Base-by-base conservation (phyloP, 2,888 invertebrate genomes). In the Ommatoiulus sabulosus region DNA sequence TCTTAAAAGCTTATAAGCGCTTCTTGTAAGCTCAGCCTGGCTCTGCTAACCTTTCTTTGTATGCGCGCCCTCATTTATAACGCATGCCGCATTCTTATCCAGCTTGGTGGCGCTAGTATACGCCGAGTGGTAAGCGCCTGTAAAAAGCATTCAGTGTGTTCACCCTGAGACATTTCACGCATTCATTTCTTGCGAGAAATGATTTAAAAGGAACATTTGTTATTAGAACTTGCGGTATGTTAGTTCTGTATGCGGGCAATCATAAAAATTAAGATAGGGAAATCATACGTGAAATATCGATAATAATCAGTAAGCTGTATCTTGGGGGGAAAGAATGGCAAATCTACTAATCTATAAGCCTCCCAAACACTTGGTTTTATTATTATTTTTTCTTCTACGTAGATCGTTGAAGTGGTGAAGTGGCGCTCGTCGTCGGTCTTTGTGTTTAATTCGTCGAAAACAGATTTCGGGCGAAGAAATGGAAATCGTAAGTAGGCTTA, bases 401-500 rank as follows among this genome's bases (percentile, higher is more conserved):
- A 72, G 72, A 72, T 72, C 24, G 72, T 24, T 63, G 72, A 72
- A 24, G 72, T 24, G n/a, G n/a, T n/a, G 24, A 72, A 24, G 72
- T 24, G 8, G 24, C 24, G 72, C 72, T 24, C 72, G 24, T 72
- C 3, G 72, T 72, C 72, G 8, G 24, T 24, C 72, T 24, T 72
- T 8, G 72, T 72, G 8, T 72, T 72, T 72, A 72, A 72, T 72
- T 72, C 72, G 72, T 72, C 24, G 72, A 7, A 72, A 72, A 24
- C 72, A n/a, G 57, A 57, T 57, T 57, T 57, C n/a, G 5, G n/a
- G 57, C 0, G 57, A 57, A 72, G 72, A 72, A 72, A 72, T 72
- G 72, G 72, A 72, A 72, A 72, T 72, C 72, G 72, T 24, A 72
- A 72, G 72, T 72, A 72, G 72, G 72, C 72, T 72, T 72, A 72